phyloP scores from a whole-genome alignment of 2,888 invertebrate species.

The Tribolium freemani region DNA sequence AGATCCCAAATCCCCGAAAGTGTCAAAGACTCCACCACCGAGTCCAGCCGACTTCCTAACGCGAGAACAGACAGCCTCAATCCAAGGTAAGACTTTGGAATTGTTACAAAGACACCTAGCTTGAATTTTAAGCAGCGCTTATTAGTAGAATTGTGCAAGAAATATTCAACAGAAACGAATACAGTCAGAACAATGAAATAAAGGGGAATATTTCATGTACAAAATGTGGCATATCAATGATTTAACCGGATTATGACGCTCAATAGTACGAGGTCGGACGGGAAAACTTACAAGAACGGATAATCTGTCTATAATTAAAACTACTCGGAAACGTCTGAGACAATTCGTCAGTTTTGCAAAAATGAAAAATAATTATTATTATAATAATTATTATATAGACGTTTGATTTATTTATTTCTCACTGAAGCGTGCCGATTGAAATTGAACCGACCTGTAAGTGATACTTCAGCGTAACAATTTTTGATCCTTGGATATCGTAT shows the following conservation, averaged over 20 bases:
- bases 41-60: constrained; percentile 77
- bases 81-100: constrained; percentile 64
- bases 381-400: too few species aligned
- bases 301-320: constrained; percentile 5
- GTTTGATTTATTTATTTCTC: background rate
- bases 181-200: background rate
- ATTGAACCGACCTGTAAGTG: background rate
- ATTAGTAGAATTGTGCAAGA: constrained; percentile 47
- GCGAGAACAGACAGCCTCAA: constrained; percentile 69
- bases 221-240: constrained; percentile 63
- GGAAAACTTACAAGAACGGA: constrained; percentile 53
- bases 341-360: background rate
- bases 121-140: constrained; percentile 50
- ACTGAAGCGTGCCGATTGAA: background rate
- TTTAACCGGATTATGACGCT: constrained; percentile 41
- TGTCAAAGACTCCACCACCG: constrained; percentile 79
- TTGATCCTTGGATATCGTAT: constrained; percentile 46
- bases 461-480: constrained; percentile 4
- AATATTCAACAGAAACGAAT: constrained; percentile 44
- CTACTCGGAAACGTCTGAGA: background rate
- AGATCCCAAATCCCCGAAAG: constrained; percentile 75
- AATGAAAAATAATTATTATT: background rate
- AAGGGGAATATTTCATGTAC: constrained; percentile 53
- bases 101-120: constrained; percentile 40
- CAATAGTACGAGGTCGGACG: constrained; percentile 50